Evolutionary conservation across 2,888 invertebrate species (phyloP), one percentile per base, ranked within the genome.

Genomic region (Sabatieria punctata): DNA sequence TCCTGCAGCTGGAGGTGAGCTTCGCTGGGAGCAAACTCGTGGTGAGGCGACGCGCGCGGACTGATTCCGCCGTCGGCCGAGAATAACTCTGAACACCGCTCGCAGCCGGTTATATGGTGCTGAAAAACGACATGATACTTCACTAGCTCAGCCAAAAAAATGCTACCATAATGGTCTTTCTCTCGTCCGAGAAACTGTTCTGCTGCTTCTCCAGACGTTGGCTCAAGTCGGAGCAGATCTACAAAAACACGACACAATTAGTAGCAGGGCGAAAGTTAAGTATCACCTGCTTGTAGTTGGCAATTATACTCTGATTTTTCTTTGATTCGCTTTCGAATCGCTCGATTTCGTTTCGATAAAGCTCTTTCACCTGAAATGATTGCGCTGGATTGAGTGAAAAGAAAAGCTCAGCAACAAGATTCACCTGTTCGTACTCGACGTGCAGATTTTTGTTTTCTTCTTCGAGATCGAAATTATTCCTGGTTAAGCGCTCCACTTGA

Each of bases 191-290:
- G 21, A 76, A 70, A 23, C 75, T 72, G 51, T 79, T 77, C 55
- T 82, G 74, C 63, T 85, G 82, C 51, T 76, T 76, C 67, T 89
- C 89, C 45, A 88, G 73, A 1, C 88, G 74, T 57, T 84, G 82
- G 66, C 86, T 84, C 42, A 91, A 79, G 69, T 78, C 70, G 8
- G 71, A 70, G 58, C 71, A 73, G 46, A 71, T 71, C 69, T 70
- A 57, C 41, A 56, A 54, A 40, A 51, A 49, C 50, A 51, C 24
- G 46, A 47, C 23, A 30, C 19, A 15, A n/a, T n/a, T n/a, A n/a
- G n/a, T n/a, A n/a, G n/a, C n/a, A n/a, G n/a, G n/a, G n/a, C n/a
- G n/a, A n/a, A n/a, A n/a, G n/a, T n/a, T n/a, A n/a, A 24, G 40
- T 42, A 56, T 50, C 60, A 77, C 76, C 70, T 84, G 79, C 67